Base-by-base conservation (phyloP, 2,113 vertebrate genomes). In the Malurus melanocephalus region DNA sequence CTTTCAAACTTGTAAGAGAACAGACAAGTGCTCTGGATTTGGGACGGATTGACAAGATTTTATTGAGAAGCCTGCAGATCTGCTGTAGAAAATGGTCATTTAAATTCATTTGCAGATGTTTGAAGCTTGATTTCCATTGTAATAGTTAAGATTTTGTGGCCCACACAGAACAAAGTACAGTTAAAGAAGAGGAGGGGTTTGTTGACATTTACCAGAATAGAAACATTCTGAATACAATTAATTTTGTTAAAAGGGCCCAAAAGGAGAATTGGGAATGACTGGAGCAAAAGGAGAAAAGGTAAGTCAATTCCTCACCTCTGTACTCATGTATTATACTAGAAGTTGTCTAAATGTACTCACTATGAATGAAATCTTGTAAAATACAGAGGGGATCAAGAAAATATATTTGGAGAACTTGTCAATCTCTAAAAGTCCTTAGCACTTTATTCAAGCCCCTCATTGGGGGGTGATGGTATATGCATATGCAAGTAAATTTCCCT, bases 261-360 rank as follows among this genome's bases (percentile, higher is more conserved):
- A 97, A 91, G 97, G 97, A 94, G 95, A 97, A 22, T 55, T 94
- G 32, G 97, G 97, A 85, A 87, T 87, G 56, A 17, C 82, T 2
- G 96, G 96, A 16, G 64, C 83, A 84, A 98, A 98, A 95, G 98
- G 98, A 94, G 97, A 98, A 92, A 98, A 98, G 97, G 98, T 98
- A 91, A 89, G 45, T 85, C 30, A 52, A 62, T 88, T 67, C 57
- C 32, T 83, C 49, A 4, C 4, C 73, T 75, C 17, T 69, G 21
- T 77, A 32, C 22, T 74, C 32, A 7, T 21, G 3, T 57, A 24
- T 75, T 38, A 26, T 55, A 61, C 49, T 61, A 13, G 38, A 48
- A 64, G 45, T 30, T 74, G 69, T 8, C 12, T 62, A 24, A 89
- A 72, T 14, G 12, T 78, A 24, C 30, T 59, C 28, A 52, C 72